Conservation (phyloP, 2,888 invertebrate species). For the Eurytoma adleriae region DNA sequence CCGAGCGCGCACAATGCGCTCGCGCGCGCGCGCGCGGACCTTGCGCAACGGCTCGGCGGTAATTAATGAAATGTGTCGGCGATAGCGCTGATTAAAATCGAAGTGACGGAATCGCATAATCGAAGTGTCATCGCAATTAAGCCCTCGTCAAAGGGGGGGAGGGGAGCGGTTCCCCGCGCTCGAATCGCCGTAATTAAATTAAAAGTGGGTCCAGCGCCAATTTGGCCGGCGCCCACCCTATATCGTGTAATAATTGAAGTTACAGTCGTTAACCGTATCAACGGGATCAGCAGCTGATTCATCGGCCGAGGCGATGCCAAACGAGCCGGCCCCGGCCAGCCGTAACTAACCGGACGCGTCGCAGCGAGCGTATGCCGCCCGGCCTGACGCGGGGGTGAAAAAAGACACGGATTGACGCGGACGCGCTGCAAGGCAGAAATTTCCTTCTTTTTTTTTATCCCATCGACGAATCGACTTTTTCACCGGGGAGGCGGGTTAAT, state of each 20-base stretch:
- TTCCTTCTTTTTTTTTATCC: no score
- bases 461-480: background rate
- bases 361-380: background rate
- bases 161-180: no score
- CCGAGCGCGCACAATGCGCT: background rate
- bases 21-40: background rate
- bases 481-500: no score
- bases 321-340: background rate
- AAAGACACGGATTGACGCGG: background rate
- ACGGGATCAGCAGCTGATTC: conserved; percentile 47
- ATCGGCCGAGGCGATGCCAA: conserved; percentile 28
- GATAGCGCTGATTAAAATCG: background rate
- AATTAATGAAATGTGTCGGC: conserved; percentile 7
- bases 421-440: background rate
- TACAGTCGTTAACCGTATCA: conserved; percentile 38
- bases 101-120: background rate
- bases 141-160: conserved; percentile 6
- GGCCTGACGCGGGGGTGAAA: background rate
- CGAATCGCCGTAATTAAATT: conserved; percentile 28
- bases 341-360: background rate
- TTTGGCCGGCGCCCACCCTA: background rate
- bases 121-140: conserved; percentile 6
- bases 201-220: conserved; percentile 39
- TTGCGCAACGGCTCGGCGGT: background rate
- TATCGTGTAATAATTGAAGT: conserved; percentile 39